Conservation (phyloP, 1,140 invertebrate species). For the Caenorhabditis brenneri region DNA sequence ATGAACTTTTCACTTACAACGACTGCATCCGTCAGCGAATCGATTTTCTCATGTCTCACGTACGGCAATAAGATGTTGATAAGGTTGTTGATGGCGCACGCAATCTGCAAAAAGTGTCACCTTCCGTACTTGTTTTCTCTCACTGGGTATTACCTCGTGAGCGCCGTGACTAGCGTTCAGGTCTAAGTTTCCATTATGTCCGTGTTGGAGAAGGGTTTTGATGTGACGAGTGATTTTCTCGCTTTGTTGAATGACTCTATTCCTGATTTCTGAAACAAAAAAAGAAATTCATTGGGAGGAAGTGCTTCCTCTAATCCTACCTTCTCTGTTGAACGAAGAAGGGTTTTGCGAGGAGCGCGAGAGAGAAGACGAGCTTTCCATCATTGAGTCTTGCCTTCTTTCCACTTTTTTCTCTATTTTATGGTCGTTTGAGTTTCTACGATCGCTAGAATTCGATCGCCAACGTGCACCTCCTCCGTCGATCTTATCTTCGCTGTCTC, state of each 20-base stretch:
- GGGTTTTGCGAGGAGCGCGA: conserved; percentile 29
- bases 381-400: conserved; percentile 28
- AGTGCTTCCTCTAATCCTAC: neutral
- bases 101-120: neutral
- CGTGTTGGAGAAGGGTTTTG: conserved; percentile 9
- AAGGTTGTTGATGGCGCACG: conserved; percentile 27
- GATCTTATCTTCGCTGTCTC: conserved; percentile 12
- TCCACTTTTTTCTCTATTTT: conserved; percentile 32
- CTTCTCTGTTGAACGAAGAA: neutral
- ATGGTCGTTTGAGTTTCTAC: conserved; percentile 8
- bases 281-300: neutral
- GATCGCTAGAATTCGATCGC: conserved; percentile 1
- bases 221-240: conserved; percentile 35
- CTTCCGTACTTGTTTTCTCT: neutral
- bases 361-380: conserved; percentile 24
- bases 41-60: conserved; percentile 12
- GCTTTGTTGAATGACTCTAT: neutral
- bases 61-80: neutral
- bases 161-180: neutral
- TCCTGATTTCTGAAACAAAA: neutral
- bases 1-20: neutral
- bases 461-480: neutral
- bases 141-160: neutral
- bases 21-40: neutral
- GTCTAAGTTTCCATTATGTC: conserved; percentile 11